Percentiles rank a stretch among this genome's conserved stretches.
Conservation (phyloP, 2,888 invertebrate genomes). For the Sesamia inferens region DNA sequence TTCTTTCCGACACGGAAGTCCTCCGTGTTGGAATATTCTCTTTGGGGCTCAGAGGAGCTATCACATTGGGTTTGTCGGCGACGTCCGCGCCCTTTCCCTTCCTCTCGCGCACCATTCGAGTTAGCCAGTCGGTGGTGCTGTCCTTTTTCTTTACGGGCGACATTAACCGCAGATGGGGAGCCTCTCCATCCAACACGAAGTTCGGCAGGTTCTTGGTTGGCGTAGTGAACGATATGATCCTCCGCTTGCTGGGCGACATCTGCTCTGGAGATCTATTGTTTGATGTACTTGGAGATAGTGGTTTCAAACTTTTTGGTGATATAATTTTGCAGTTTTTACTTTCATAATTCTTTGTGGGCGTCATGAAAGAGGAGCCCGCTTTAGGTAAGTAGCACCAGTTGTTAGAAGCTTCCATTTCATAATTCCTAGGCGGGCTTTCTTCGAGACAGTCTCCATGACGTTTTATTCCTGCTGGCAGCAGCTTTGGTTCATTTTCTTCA, state of each 20-base stretch:
- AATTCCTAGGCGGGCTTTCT: slow-evolving; percentile 61
- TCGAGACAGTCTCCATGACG: slow-evolving; percentile 74
- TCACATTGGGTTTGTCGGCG: slow-evolving; percentile 29
- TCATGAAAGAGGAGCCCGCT: slow-evolving; percentile 78
- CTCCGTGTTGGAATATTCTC: slow-evolving; percentile 74
- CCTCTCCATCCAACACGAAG: slow-evolving; percentile 93
- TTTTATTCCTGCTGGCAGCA: slow-evolving; percentile 74
- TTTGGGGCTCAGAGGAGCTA: slow-evolving; percentile 73
- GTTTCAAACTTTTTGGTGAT: slow-evolving; percentile 74
- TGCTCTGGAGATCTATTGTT: slow-evolving; percentile 68
- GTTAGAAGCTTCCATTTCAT: slow-evolving; percentile 50
- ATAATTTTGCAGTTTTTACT: slow-evolving; percentile 69
- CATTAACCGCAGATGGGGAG: slow-evolving; percentile 93
- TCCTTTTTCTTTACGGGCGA: slow-evolving; percentile 92
- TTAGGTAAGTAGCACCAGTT: slow-evolving; percentile 75
- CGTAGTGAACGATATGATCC: slow-evolving; percentile 80
- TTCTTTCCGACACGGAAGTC: slow-evolving; percentile 74
- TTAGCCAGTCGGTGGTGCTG: slow-evolving; percentile 93
- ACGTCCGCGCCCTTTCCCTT: slow-evolving; percentile 58
- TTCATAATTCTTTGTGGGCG: slow-evolving; percentile 81
- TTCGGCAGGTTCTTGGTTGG: slow-evolving; percentile 94
- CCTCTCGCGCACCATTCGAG: slow-evolving; percentile 73
- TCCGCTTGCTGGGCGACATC: slow-evolving; percentile 70
- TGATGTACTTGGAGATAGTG: slow-evolving; percentile 64
- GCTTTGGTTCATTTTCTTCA: slow-evolving; percentile 62